Percentiles rank a stretch among this genome's conserved stretches.
Evolutionary conservation across 2,888 invertebrate species (phyloP).

Genomic region (Hypsopygia costalis): DNA sequence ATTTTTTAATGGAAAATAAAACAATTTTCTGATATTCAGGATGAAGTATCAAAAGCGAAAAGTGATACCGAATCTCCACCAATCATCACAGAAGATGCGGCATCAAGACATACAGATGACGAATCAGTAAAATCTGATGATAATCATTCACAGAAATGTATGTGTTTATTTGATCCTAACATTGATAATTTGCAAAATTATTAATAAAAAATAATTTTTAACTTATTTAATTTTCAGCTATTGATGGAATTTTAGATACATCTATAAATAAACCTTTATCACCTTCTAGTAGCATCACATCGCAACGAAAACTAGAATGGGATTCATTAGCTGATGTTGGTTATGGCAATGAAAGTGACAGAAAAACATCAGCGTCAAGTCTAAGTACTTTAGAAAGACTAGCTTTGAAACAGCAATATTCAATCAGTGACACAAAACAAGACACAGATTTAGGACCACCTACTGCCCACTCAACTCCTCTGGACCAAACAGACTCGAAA

Average conservation of each 20-base stretch:
- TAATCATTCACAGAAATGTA: slow-evolving; percentile 66
- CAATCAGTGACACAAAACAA: slow-evolving; percentile 57
- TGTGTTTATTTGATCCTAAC: no score
- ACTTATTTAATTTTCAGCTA: slow-evolving; percentile 53
- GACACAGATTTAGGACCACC: slow-evolving; percentile 57
- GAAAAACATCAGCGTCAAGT: slow-evolving; percentile 67
- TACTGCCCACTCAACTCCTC: slow-evolving; percentile 77
- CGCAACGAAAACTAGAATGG: slow-evolving; percentile 90
- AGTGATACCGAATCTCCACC: slow-evolving; percentile 63
- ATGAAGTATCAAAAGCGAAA: slow-evolving; percentile 39
- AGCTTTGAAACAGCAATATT: slow-evolving; percentile 75
- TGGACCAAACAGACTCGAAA: slow-evolving; percentile 50
- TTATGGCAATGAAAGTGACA: slow-evolving; percentile 82
- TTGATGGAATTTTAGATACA: slow-evolving; percentile 57
- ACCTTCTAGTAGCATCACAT: slow-evolving; percentile 87
- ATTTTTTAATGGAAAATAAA: no score
- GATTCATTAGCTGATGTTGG: slow-evolving; percentile 94
- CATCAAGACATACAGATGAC: slow-evolving; percentile 43
- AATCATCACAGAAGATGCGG: slow-evolving; percentile 54
- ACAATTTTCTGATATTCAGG: slow-evolving; percentile 26
- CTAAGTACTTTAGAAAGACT: slow-evolving; percentile 83
- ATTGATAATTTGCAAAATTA: no score
- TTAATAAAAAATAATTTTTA: no score
- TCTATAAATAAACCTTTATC: slow-evolving; percentile 75
- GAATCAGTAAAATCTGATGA: slow-evolving; percentile 60